Evolutionary conservation across 1,140 invertebrate species (phyloP), one percentile per base, ranked within the genome.

Genomic region (Cherax destructor): DNA sequence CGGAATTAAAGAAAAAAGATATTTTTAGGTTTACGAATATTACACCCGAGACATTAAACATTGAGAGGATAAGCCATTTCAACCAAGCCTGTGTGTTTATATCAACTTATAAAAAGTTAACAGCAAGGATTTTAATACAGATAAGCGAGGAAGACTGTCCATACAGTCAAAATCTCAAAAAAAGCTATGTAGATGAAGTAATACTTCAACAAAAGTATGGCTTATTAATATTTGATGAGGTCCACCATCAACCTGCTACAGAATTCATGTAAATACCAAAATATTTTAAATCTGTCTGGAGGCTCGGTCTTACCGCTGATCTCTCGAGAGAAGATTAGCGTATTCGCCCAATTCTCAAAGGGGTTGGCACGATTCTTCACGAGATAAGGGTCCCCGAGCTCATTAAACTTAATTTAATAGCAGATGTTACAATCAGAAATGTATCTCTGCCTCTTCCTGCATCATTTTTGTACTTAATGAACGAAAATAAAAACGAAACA

Each of bases 221-320:
- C 18, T 41, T 88, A 9, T 18, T 88, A 13, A 30, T 88, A 3
- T 24, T 88, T n/a, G 86, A 88, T 61, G 77, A 88, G 30, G 77
- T 88, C 1, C 86, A 80, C 30, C 24, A 88, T 7, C 76, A 80
- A 16, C 86, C 86, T 4, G 86, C 86, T 16, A 21, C 50, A 1
- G 86, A 65, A 24, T 80, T 80, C 77, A 52, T 56, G 0, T 30
- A 79, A 47, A 9, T 80, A 3, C 86, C 78, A 9, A 0, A 18
- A n/a, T n/a, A 16, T 4, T 16, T 88, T 50, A 78, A n/a, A 6
- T 61, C 24, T 18, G n/a, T 41, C 52, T 88, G 86, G 86, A 21
- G 78, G 9, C 18, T 88, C n/a, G 86, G 86, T 13, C n/a, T 88
- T 4, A 88, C 86, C 5, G 86, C 86, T 10, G 78, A 79, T 18